Evolutionary conservation across 2,113 vertebrate species (phyloP).

Genomic region (Austrofundulus limnaeus): DNA sequence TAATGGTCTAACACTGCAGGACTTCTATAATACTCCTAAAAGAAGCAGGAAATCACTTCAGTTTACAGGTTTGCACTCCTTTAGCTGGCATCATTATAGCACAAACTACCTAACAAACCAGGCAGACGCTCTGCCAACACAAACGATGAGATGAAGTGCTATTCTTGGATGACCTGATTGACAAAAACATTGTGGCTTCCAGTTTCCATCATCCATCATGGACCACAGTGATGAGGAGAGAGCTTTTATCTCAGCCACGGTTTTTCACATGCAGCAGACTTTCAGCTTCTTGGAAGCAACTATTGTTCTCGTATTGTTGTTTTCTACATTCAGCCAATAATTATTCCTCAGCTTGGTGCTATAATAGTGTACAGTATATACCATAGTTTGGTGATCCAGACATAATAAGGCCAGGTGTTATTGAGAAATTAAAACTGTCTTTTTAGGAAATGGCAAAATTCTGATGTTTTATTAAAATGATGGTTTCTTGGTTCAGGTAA

Average conservation of each 20-base stretch:
- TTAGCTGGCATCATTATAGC: slow-evolving; percentile 15
- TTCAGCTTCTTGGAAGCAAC: slow-evolving; percentile 46
- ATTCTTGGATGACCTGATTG: slow-evolving; percentile 55
- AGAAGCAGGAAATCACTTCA: neutral
- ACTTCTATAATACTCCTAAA: neutral
- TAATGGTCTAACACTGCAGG: slow-evolving; percentile 8
- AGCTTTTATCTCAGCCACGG: slow-evolving; percentile 48
- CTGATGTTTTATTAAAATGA: too few species aligned
- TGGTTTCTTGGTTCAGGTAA: too few species aligned
- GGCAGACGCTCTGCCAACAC: slow-evolving; percentile 25
- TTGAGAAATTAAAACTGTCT: neutral
- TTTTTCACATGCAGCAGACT: slow-evolving; percentile 26
- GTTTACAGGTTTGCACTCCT: slow-evolving; percentile 8
- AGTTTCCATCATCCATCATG: slow-evolving; percentile 4
- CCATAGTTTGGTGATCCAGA: too few species aligned
- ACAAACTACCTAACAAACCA: slow-evolving; percentile 26
- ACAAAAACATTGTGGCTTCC: slow-evolving; percentile 47
- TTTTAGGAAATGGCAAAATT: too few species aligned
- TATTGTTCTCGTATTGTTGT: slow-evolving; percentile 11
- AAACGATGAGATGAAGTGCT: slow-evolving; percentile 30
- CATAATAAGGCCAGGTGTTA: slow-evolving; percentile 14
- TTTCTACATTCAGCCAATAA: slow-evolving; percentile 17
- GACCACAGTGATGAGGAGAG: slow-evolving; percentile 23
- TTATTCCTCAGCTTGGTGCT: slow-evolving; percentile 7
- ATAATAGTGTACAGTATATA: too few species aligned